Base-by-base conservation (phyloP, 2,113 vertebrate genomes). In the Dipodomys merriami region DNA sequence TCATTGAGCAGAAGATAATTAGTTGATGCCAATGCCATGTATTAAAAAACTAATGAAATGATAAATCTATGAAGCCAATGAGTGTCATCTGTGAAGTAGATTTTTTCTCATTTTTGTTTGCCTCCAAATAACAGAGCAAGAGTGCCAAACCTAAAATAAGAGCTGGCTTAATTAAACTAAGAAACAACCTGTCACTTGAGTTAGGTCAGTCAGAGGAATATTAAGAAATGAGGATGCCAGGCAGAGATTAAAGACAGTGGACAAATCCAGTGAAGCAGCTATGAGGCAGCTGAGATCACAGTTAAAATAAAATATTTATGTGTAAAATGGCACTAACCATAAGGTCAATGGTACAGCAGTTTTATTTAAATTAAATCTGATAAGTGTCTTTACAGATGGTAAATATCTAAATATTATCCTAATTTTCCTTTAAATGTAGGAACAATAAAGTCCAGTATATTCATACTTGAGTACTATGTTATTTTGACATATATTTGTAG, bases 301-400 rank as follows among this genome's bases (percentile, higher is more conserved):
- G 12, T 25, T 46, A 22, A 83, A 30, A 1, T 20, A 65, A 33
- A 91, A 3, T 23, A 13, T 88, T 86, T 72, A n/a, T 65, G 39
- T 91, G n/a, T 93, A 90, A 90, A 91, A 85, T 74, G 46, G 16
- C 33, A 62, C 15, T 44, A 87, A 65, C 64, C 13, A 25, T 29
- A 76, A n/a, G 7, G 1, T 9, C 62, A 76, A 29, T 23, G 4
- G 3, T 35, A 72, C 11, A 22, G 13, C n/a, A 30, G 76, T 91
- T 77, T 83, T 88, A 7, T 83, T 19, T 84, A 53, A 23, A 62
- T 49, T 87, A 87, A 73, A 60, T 23, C 53, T 80, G 8, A 2
- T 33, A 93, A 91, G 60, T n/a, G 6, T 67, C 33, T 84, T 86
- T 89, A 91, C 8, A 57, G 15, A 18, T 57, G 53, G 15, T 57